phyloP scores from a whole-genome alignment of 2,888 invertebrate species.

The Hypomecis punctinalis region DNA sequence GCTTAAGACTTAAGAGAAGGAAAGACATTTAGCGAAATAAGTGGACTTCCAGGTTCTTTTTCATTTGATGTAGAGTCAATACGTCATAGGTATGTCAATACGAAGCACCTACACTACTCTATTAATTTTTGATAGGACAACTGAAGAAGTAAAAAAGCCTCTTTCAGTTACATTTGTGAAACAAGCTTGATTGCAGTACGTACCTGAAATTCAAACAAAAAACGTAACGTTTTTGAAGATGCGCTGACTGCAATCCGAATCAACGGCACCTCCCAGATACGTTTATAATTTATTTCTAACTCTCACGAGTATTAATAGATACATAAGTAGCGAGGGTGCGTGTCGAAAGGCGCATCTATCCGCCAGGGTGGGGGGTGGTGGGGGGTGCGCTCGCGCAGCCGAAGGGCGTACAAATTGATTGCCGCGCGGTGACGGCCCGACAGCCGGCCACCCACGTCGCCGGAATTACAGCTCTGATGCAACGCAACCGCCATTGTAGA shows the following conservation, averaged over 20 bases:
- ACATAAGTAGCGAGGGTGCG: conserved; percentile 66
- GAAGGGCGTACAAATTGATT: conserved; percentile 83
- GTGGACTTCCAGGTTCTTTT: too few relatives aligned
- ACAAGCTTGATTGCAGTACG: neutral
- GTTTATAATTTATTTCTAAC: conserved; percentile 40
- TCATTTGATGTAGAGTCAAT: too few relatives aligned
- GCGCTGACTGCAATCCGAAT: conserved; percentile 23
- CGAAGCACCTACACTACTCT: too few relatives aligned
- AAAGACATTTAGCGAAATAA: too few relatives aligned
- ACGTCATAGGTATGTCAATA: too few relatives aligned
- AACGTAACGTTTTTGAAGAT: conserved; percentile 2
- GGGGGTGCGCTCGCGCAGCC: conserved; percentile 55
- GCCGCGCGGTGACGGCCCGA: conserved; percentile 70
- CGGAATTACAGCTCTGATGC: conserved; percentile 55
- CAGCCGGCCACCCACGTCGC: conserved; percentile 73
- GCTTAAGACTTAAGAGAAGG: too few relatives aligned
- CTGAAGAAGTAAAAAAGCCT: too few relatives aligned
- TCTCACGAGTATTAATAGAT: conserved; percentile 54
- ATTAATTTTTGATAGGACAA: too few relatives aligned
- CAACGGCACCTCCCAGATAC: conserved; percentile 28
- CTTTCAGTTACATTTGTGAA: too few relatives aligned
- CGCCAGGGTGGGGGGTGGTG: conserved; percentile 53
- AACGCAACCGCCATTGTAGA: conserved; percentile 56
- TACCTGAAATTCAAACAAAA: neutral
- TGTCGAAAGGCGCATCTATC: conserved; percentile 74